A percentile compares a stretch with the other conserved stretches of the same genome.
phyloP scores from a whole-genome alignment of 2,888 invertebrate genomes.

The Caradrina kadenii region DNA sequence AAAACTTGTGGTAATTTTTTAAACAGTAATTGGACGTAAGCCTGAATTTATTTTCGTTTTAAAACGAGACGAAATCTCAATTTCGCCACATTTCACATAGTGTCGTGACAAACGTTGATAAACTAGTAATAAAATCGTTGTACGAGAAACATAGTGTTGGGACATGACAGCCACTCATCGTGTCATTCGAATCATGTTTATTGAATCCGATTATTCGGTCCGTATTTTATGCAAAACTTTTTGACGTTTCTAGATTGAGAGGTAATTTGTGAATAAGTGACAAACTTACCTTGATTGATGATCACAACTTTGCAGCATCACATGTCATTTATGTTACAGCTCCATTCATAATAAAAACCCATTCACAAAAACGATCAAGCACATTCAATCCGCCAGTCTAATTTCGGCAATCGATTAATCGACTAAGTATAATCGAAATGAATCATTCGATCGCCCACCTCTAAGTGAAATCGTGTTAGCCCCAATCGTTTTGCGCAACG shows the following conservation, averaged over 20 bases:
- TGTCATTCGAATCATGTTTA: conserved; percentile 21
- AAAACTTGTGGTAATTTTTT: conserved; percentile 40
- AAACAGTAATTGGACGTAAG: conserved; percentile 30
- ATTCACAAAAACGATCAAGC: conserved; percentile 60
- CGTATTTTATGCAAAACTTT: background rate
- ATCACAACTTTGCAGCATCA: conserved; percentile 23
- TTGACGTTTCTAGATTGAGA: background rate
- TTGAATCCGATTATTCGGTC: background rate
- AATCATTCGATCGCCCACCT: conserved; percentile 65
- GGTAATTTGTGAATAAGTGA: conserved; percentile 13
- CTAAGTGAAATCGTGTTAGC: conserved; percentile 82
- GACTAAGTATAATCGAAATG: conserved; percentile 60
- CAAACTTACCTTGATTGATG: conserved; percentile 35
- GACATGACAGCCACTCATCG: background rate
- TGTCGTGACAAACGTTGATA: conserved; percentile 75
- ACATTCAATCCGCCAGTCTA: conserved; percentile 54
- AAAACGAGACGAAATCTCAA: conserved; percentile 17
- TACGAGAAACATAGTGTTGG: conserved; percentile 40
- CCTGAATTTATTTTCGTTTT: conserved; percentile 35
- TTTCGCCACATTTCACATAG: conserved; percentile 35
- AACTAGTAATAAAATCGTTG: conserved; percentile 63
- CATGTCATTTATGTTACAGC: conserved; percentile 40
- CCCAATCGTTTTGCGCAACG: conserved; percentile 80
- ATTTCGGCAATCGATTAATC: conserved; percentile 66
- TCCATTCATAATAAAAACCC: conserved; percentile 57